These are phyloP conservation scores for Forbesichthys papilliferus DNA, from an alignment of 2,113 vertebrate genomes.

Conservation along the genomic window DNA sequence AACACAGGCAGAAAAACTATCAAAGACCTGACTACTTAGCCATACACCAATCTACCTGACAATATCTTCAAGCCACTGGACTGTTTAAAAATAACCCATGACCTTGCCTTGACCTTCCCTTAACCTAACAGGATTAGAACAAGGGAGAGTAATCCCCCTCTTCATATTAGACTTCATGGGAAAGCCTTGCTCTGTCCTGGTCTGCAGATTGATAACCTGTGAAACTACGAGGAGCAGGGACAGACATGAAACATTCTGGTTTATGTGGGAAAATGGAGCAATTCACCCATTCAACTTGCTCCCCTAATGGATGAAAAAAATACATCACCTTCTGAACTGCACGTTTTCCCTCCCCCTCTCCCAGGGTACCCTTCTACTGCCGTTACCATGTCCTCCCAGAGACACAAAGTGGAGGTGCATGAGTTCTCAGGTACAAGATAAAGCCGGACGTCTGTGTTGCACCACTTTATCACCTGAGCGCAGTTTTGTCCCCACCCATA, in stretches of 20 bases:
- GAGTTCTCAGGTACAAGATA: slow-evolving; percentile 67
- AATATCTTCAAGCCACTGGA: slow-evolving; percentile 40
- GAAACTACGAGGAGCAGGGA: background rate
- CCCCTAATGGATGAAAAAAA: slow-evolving; percentile 50
- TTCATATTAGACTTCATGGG: slow-evolving; percentile 25
- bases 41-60: slow-evolving; percentile 8
- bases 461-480: background rate
- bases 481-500: slow-evolving; percentile 3
- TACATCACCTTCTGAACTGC: slow-evolving; percentile 35
- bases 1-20: background rate
- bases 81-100: slow-evolving; percentile 3
- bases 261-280: slow-evolving; percentile 30
- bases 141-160: slow-evolving; percentile 51
- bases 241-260: slow-evolving; percentile 56
- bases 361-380: slow-evolving; percentile 62
- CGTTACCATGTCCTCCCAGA: slow-evolving; percentile 64
- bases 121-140: slow-evolving; percentile 58
- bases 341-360: background rate
- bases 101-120: slow-evolving; percentile 40
- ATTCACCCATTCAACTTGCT: slow-evolving; percentile 51
- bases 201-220: background rate
- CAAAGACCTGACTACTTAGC: background rate
- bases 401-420: slow-evolving; percentile 63
- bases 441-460: background rate
- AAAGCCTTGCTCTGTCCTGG: background rate